Percentiles rank a stretch among this genome's conserved stretches.
These are phyloP conservation scores for Meta bourneti DNA, from an alignment of 2,888 invertebrate genomes.

Conservation along the genomic window DNA sequence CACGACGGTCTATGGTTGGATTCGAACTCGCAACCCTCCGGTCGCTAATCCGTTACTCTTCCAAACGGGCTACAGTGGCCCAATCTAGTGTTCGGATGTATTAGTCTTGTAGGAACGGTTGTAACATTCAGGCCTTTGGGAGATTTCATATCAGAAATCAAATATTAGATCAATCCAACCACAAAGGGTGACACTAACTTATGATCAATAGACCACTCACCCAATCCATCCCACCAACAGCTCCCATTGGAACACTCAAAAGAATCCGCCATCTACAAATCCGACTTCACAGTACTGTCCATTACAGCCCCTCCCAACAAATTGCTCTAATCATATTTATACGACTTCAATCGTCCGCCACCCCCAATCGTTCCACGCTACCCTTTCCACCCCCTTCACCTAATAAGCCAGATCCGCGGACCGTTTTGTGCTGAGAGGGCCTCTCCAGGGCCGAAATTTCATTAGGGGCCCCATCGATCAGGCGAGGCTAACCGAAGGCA, in stretches of 20 bases:
- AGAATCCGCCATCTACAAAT: background rate
- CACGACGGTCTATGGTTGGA: too few species aligned
- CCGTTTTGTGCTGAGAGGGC: conserved; percentile 35
- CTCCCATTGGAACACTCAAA: background rate
- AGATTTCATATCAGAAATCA: too few species aligned
- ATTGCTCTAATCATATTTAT: conserved; percentile 76
- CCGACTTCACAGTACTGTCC: conserved; percentile 5
- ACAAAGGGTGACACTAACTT: too few species aligned
- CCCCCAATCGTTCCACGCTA: background rate
- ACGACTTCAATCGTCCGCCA: conserved; percentile 46
- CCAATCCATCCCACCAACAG: background rate
- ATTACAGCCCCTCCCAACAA: conserved; percentile 47
- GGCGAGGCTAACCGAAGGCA: conserved; percentile 71
- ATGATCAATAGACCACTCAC: background rate
- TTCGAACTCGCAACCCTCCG: too few species aligned
- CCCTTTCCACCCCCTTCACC: conserved; percentile 36
- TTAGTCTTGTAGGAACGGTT: too few species aligned
- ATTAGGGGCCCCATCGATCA: conserved; percentile 62
- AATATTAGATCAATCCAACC: too few species aligned
- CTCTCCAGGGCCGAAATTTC: conserved; percentile 56
- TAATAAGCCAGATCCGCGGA: conserved; percentile 57
- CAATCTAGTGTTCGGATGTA: too few species aligned
- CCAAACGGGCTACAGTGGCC: too few species aligned
- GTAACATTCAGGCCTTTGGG: too few species aligned
- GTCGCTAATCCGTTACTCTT: too few species aligned